phyloP scores from a whole-genome alignment of 2,797 vertebrate genomes.

The Scomberomorus guttatus region DNA sequence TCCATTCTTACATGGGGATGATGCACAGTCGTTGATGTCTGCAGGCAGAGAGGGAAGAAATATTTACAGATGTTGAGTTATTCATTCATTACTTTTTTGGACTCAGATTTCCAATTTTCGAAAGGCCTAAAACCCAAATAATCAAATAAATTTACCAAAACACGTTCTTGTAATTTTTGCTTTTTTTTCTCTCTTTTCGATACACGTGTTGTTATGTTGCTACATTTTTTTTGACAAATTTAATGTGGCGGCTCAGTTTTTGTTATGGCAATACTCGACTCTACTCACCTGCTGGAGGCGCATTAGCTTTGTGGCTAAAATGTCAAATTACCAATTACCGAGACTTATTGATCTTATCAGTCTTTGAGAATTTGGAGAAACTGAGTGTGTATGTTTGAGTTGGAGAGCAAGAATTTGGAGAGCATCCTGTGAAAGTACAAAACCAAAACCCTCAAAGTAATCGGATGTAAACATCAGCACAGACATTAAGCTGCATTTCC shows the following conservation, averaged over 20 bases:
- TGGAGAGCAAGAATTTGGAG: neutral
- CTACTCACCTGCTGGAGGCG: neutral
- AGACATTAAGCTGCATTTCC: neutral
- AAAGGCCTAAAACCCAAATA: neutral
- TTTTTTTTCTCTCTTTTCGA: too few relatives aligned
- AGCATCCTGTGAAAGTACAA: neutral
- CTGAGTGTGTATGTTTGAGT: neutral
- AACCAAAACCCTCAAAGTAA: neutral
- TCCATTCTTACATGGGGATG: conserved; percentile 91
- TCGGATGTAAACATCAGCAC: neutral
- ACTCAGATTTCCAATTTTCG: neutral
- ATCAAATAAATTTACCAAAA: neutral
- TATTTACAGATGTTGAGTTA: neutral
- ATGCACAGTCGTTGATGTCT: conserved; percentile 95
- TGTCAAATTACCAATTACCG: neutral
- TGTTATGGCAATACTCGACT: neutral
- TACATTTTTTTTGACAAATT: neutral
- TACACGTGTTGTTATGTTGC: neutral
- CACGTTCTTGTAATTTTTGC: too few relatives aligned
- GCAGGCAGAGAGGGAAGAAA: conserved; percentile 28
- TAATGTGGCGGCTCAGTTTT: neutral
- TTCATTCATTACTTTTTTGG: neutral
- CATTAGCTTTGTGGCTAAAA: neutral
- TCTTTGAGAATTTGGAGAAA: neutral
- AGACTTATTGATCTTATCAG: neutral